Conservation (phyloP, 2,888 invertebrate genomes). For the Dysmachus trigonus region DNA sequence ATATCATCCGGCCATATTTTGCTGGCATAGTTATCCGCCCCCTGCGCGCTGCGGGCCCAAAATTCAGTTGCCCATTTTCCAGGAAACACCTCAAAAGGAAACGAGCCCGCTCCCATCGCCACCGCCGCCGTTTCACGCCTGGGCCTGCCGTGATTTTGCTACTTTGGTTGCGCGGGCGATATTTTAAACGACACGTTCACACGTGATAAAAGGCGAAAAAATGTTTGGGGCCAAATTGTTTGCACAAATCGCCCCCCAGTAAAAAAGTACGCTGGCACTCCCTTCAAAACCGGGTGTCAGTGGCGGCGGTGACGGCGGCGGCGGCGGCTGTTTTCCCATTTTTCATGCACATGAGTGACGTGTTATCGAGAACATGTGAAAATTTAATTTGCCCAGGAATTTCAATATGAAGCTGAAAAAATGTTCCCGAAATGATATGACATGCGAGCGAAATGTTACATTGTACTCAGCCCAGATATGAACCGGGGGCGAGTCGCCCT, state of each 20-base stretch:
- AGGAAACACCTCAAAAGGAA: not conserved
- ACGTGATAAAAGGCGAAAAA: constrained; percentile 13
- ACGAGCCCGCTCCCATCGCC: not conserved
- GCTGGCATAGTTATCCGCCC: not conserved
- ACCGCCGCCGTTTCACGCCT: not conserved
- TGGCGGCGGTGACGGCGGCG: not conserved
- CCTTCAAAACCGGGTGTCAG: not conserved
- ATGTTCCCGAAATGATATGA: not conserved
- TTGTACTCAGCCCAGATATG: not conserved
- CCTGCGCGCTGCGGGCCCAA: not conserved
- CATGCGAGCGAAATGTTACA: not conserved
- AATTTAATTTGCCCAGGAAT: constrained; percentile 24
- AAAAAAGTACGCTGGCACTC: not conserved
- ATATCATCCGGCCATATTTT: not conserved
- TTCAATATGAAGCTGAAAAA: constrained; percentile 8
- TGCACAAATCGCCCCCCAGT: not conserved
- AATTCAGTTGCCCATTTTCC: not conserved
- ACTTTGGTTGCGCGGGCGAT: not conserved
- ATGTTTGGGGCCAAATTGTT: not conserved
- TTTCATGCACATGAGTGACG: constrained; percentile 14
- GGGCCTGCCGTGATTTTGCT: not conserved
- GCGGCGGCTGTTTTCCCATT: not conserved
- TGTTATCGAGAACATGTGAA: constrained; percentile 27
- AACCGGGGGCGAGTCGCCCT: not conserved
- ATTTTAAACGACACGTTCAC: constrained; percentile 9